Conservation (phyloP, 2,113 vertebrate species). For the Myanophis thanlyinensis region DNA sequence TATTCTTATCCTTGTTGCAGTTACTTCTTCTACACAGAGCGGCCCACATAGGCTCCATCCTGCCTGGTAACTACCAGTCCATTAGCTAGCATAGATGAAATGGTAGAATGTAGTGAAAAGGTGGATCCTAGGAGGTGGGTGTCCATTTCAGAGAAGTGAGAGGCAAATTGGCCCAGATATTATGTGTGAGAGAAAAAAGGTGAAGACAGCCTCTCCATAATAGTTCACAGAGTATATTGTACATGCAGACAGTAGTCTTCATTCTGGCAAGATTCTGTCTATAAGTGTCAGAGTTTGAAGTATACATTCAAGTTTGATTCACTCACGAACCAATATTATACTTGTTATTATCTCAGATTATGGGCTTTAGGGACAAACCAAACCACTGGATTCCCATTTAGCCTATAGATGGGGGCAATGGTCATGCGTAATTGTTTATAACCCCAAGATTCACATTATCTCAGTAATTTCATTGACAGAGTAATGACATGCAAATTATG, state of each 20-base stretch:
- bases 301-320: neutral
- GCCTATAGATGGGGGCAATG: neutral
- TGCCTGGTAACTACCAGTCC: neutral
- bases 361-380: neutral
- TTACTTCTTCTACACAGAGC: neutral
- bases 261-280: neutral
- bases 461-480: neutral
- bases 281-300: neutral
- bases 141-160: neutral
- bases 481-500: neutral
- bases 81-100: neutral
- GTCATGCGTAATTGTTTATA: neutral
- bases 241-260: neutral
- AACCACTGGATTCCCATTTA: neutral
- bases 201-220: neutral
- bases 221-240: neutral
- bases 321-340: neutral
- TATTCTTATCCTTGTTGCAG: neutral
- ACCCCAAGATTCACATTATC: neutral
- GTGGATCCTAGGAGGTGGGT: neutral
- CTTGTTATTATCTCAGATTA: neutral
- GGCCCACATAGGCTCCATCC: neutral
- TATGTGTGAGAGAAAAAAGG: neutral
- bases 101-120: neutral
- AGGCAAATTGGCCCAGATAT: neutral